These are phyloP conservation scores for Tychaedon coryphoeus DNA, from an alignment of 2,113 vertebrate species.

Conservation along the genomic window DNA sequence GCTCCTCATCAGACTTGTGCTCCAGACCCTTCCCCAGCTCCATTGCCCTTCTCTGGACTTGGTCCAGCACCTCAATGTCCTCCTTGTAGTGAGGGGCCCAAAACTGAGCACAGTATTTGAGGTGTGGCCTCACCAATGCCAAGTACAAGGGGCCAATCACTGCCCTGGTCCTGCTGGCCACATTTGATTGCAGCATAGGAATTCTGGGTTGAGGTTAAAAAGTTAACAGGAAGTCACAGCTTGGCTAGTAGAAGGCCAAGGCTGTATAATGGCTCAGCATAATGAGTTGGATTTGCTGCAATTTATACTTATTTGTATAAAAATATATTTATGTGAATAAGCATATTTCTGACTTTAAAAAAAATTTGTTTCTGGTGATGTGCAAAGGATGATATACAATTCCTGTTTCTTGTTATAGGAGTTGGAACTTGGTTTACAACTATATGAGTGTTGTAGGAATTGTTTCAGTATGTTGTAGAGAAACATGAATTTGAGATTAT, in stretches of 20 bases:
- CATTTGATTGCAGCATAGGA: background rate
- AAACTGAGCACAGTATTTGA: background rate
- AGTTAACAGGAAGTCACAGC: background rate
- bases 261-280: background rate
- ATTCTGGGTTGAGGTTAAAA: background rate
- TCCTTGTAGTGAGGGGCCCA: background rate
- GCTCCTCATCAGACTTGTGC: background rate
- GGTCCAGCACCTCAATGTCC: background rate
- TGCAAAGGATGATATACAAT: background rate
- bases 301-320: background rate
- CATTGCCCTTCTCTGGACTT: background rate
- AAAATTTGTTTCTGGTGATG: background rate
- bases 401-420: background rate
- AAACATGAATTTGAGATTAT: background rate
- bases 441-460: background rate
- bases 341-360: background rate
- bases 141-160: fast-evolving
- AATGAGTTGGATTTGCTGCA: background rate
- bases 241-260: background rate
- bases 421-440: background rate
- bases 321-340: background rate
- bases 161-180: background rate
- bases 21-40: background rate
- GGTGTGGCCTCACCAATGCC: background rate
- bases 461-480: background rate